Conservation (phyloP, 1,140 invertebrate genomes). For the Eubasilissa regina region DNA sequence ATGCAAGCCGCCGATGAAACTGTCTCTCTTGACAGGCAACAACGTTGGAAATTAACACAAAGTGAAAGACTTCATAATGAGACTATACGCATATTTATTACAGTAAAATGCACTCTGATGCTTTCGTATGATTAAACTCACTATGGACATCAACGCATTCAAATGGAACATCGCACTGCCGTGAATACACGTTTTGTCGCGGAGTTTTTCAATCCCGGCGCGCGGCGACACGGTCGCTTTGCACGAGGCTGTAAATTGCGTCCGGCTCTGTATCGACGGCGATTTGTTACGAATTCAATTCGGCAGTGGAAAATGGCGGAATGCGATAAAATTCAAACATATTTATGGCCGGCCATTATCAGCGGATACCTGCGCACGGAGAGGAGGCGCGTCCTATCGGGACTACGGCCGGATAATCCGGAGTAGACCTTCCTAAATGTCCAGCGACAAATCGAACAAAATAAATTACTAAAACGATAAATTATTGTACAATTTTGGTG, state of each 20-base stretch:
- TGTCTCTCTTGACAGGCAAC: too few relatives aligned
- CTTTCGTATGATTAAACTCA: too few relatives aligned
- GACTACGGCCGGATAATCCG: slow-evolving; percentile 6
- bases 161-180: background rate
- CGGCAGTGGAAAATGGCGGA: slow-evolving; percentile 43
- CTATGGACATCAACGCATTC: too few relatives aligned
- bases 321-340: slow-evolving; percentile 55
- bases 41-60: too few relatives aligned
- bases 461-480: slow-evolving; percentile 34
- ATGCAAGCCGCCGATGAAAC: too few relatives aligned
- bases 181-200: slow-evolving; percentile 14
- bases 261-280: slow-evolving; percentile 38
- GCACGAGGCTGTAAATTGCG: slow-evolving; percentile 51
- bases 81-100: too few relatives aligned
- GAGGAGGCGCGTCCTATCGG: background rate
- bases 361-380: slow-evolving; percentile 34
- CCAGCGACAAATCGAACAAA: slow-evolving; percentile 6
- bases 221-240: slow-evolving; percentile 36
- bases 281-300: slow-evolving; percentile 56
- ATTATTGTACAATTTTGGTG: slow-evolving; percentile 34
- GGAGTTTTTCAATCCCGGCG: slow-evolving; percentile 36
- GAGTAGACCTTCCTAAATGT: slow-evolving; percentile 24
- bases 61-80: too few relatives aligned
- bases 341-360: slow-evolving; percentile 52
- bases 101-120: too few relatives aligned